These are phyloP conservation scores for Agrilus cyanescens DNA, from an alignment of 2,888 invertebrate genomes.

Conservation along the genomic window DNA sequence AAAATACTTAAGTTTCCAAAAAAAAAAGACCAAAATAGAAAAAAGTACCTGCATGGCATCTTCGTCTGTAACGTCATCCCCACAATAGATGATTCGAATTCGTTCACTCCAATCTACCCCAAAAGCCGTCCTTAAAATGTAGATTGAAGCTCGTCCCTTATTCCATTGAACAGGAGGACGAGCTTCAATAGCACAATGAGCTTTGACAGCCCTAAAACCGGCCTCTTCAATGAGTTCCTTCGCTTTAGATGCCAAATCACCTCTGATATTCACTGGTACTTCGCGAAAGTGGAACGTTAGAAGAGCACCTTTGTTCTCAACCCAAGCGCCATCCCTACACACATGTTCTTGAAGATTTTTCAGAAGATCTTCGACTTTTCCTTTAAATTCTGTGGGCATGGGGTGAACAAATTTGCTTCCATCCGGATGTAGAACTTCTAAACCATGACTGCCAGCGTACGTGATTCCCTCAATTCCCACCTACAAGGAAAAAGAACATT, in stretches of 20 bases:
- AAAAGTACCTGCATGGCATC: slow-evolving; percentile 71
- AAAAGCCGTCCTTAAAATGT: slow-evolving; percentile 79
- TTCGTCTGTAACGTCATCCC: slow-evolving; percentile 81
- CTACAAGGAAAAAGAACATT: slow-evolving; percentile 27
- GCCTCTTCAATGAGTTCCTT: slow-evolving; percentile 58
- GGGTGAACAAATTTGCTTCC: slow-evolving; percentile 85
- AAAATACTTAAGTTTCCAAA: neutral
- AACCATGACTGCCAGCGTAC: slow-evolving; percentile 80
- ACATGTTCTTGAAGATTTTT: slow-evolving; percentile 74
- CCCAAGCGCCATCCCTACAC: slow-evolving; percentile 82
- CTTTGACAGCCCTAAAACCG: slow-evolving; percentile 67
- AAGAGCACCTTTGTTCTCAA: slow-evolving; percentile 79
- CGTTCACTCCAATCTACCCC: slow-evolving; percentile 87
- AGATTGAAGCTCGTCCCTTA: slow-evolving; percentile 81
- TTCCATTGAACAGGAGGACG: slow-evolving; percentile 87
- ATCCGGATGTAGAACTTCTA: slow-evolving; percentile 82
- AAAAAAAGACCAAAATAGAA: neutral
- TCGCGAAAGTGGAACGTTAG: slow-evolving; percentile 82
- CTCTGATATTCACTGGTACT: slow-evolving; percentile 57
- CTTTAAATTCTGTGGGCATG: slow-evolving; percentile 76
- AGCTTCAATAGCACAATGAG: slow-evolving; percentile 82
- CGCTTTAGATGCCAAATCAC: slow-evolving; percentile 59
- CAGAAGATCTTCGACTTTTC: slow-evolving; percentile 64
- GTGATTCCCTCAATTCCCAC: slow-evolving; percentile 83
- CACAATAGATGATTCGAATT: slow-evolving; percentile 79